A percentile compares a stretch with the other conserved stretches of the same genome.
Conservation (phyloP, 2,797 vertebrate genomes). For the Melanotaenia nigrans region DNA sequence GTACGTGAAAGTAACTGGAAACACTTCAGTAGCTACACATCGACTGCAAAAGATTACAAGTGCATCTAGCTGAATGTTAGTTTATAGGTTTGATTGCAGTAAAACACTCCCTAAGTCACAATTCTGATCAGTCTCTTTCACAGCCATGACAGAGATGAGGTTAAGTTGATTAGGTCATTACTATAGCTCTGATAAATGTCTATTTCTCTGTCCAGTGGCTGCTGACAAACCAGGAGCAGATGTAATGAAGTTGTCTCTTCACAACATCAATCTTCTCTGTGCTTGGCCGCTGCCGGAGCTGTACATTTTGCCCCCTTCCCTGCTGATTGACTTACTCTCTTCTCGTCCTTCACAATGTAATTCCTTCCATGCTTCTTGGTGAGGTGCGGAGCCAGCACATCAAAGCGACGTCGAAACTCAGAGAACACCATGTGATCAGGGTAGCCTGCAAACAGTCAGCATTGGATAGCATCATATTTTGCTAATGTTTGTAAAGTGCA, state of each 20-base stretch:
- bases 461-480: slow-evolving; percentile 12
- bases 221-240: slow-evolving; percentile 73
- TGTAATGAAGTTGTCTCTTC: slow-evolving; percentile 75
- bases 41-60: slow-evolving; percentile 47
- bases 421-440: slow-evolving; percentile 98
- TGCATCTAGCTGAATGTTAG: slow-evolving; percentile 37
- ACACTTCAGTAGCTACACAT: slow-evolving; percentile 17
- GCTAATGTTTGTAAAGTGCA: slow-evolving; percentile 2
- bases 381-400: slow-evolving; percentile 94
- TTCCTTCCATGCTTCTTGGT: slow-evolving; percentile 97
- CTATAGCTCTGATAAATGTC: slow-evolving; percentile 76
- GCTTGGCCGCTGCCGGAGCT: slow-evolving; percentile 54
- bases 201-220: slow-evolving; percentile 70
- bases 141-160: slow-evolving; percentile 57
- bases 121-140: slow-evolving; percentile 61
- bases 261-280: slow-evolving; percentile 74
- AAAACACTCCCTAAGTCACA: slow-evolving; percentile 48
- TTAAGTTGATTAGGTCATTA: slow-evolving; percentile 80
- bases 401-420: slow-evolving; percentile 95
- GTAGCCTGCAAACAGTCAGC: slow-evolving; percentile 84
- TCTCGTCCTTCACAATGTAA: slow-evolving; percentile 97
- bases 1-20: slow-evolving; percentile 11
- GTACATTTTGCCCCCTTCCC: slow-evolving; percentile 44
- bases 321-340: slow-evolving; percentile 86
- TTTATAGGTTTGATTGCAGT: slow-evolving; percentile 54